These are phyloP conservation scores for Acestrorhynchus altus DNA, from an alignment of 2,797 vertebrate species.

Conservation along the genomic window DNA sequence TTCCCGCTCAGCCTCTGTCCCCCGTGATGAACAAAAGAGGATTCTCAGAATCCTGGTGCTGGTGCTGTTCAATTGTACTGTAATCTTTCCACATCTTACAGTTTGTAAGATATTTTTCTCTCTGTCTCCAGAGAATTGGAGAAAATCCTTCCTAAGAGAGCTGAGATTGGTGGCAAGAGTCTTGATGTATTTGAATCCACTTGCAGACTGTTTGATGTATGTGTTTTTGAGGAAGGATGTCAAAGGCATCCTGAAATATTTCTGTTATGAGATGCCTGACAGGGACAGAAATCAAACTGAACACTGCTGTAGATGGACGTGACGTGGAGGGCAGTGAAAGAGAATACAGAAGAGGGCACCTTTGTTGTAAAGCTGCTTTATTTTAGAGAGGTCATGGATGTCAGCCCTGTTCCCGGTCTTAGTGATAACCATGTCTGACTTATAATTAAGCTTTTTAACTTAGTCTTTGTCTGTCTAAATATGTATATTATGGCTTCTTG, in stretches of 20 bases:
- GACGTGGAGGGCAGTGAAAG: background rate
- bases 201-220: conserved; percentile 54
- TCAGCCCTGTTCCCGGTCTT: too few relatives aligned
- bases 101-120: background rate
- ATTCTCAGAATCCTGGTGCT: conserved; percentile 48
- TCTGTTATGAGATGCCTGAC: conserved; percentile 19
- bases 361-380: background rate
- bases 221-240: conserved; percentile 53
- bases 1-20: conserved; percentile 37
- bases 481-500: too few relatives aligned
- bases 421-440: too few relatives aligned
- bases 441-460: background rate
- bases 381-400: background rate
- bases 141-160: background rate
- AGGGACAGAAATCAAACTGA: background rate
- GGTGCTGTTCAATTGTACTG: conserved; percentile 42
- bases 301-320: background rate
- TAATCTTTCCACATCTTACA: conserved; percentile 41
- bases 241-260: conserved; percentile 5
- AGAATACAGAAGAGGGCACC: background rate
- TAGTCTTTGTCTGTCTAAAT: background rate
- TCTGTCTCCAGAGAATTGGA: background rate
- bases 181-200: conserved; percentile 43
- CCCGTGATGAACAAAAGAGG: conserved; percentile 33
- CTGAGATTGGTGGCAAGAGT: conserved; percentile 12